Evolutionary conservation across 1,140 invertebrate genomes (phyloP), one percentile per base, ranked within the genome.

Genomic region (Holotrichia oblita): DNA sequence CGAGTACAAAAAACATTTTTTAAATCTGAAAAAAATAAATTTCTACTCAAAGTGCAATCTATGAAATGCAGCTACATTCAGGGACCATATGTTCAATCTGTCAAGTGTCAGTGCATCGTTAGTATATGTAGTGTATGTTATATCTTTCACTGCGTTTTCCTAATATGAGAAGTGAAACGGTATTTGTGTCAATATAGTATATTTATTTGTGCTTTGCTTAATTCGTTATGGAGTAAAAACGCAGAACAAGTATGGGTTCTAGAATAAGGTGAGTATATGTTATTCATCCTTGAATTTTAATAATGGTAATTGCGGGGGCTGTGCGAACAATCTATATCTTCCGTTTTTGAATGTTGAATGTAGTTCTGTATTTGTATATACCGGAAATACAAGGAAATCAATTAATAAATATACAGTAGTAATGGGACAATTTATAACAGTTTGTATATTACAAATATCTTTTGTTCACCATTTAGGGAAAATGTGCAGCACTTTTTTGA

Each of bases 401-500:
- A 55, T n/a, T 9, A 14, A 48, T 3, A 48, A n/a, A 55, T 17
- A 17, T 55, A 55, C 48, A 17, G 73, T 44, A 74, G 8, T 40
- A 14, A n/a, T 74, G 2, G 27, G 40, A 73, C 6, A 3, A 73
- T 22, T 34, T 10, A 34, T 7, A 3, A 14, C 72, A 40, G 6
- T 24, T 17, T 74, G 22, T 74, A 44, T 44, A 2, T 92, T 61
- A 87, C 44, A 20, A 76, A 59, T 14, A 22, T 41, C 0, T 72
- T 78, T 42, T 61, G 27, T 73, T 41, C 12, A 78, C 24, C 20
- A 20, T 34, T 40, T 76, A 96, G 95, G 88, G 92, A 93, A 83
- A 93, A 95, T 89, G 93, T 94, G 41, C 91, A 91, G 82, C 92
- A 92, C 87, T 88, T 96, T 79, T 95, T 94, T 88, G 94, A 96